These are phyloP conservation scores for Colaptes auratus DNA, from an alignment of 2,113 vertebrate genomes.

Conservation along the genomic window DNA sequence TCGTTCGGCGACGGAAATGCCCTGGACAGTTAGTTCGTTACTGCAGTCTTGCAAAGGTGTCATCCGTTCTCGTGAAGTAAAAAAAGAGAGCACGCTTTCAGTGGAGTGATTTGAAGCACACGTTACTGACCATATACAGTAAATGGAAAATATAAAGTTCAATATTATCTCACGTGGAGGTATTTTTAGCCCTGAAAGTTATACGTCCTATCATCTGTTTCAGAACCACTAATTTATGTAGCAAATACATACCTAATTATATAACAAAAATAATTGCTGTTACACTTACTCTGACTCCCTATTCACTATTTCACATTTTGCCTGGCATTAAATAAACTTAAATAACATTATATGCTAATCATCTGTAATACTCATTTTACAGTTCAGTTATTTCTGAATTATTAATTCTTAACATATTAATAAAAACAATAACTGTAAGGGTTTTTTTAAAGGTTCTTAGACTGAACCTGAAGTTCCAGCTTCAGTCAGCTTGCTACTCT, in stretches of 20 bases:
- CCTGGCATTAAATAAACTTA: neutral
- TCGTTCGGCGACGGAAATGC: rapidly evolving
- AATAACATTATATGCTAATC: neutral
- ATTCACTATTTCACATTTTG: neutral
- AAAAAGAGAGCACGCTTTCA: neutral
- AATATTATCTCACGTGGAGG: neutral
- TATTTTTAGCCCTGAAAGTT: neutral
- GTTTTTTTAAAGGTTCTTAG: neutral
- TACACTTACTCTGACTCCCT: neutral
- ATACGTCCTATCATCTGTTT: neutral
- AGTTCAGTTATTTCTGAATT: neutral
- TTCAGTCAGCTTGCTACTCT: neutral
- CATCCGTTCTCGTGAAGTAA: rapidly evolving
- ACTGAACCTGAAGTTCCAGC: neutral
- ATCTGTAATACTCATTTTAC: neutral
- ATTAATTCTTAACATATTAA: neutral
- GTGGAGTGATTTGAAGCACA: neutral
- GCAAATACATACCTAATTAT: rapidly evolving
- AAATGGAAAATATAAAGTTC: too few relatives aligned
- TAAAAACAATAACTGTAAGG: neutral
- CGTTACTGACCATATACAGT: rapidly evolving
- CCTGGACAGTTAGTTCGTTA: rapidly evolving
- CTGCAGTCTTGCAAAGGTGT: neutral
- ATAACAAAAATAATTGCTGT: neutral
- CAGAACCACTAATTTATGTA: neutral